phyloP scores from a whole-genome alignment of 2,113 vertebrate species.

The Callithrix jacchus region DNA sequence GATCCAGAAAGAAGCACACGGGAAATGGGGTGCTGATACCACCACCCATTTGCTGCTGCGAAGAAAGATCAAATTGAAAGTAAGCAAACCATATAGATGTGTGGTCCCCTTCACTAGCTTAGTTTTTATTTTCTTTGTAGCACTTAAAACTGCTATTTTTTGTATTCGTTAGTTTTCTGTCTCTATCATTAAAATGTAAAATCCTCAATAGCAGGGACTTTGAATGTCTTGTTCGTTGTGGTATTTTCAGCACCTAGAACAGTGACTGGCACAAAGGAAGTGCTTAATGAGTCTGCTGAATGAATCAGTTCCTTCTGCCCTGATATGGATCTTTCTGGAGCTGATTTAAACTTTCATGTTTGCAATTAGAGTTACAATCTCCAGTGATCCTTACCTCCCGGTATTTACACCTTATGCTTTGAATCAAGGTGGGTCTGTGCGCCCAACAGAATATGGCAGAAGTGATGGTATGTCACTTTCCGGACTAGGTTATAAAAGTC shows the following conservation, averaged over 20 bases:
- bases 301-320: background rate
- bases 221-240: background rate
- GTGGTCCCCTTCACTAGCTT: no score
- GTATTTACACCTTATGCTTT: background rate
- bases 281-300: background rate
- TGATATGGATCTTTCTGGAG: constrained; percentile 22
- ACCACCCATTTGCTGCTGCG: background rate
- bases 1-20: background rate
- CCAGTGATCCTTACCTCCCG: background rate
- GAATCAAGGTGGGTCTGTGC: background rate
- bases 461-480: background rate
- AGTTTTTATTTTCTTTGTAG: background rate
- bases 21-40: background rate
- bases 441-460: background rate
- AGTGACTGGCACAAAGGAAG: constrained; percentile 38
- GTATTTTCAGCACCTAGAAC: constrained; percentile 59
- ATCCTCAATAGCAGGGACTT: background rate
- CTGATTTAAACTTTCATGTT: background rate
- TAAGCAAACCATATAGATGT: background rate
- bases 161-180: background rate
- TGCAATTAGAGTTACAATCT: background rate
- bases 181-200: background rate
- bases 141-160: background rate
- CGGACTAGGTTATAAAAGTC: background rate
- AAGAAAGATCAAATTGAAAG: background rate